Evolutionary conservation across 2,113 vertebrate species (phyloP).

Genomic region (Rhea pennata): DNA sequence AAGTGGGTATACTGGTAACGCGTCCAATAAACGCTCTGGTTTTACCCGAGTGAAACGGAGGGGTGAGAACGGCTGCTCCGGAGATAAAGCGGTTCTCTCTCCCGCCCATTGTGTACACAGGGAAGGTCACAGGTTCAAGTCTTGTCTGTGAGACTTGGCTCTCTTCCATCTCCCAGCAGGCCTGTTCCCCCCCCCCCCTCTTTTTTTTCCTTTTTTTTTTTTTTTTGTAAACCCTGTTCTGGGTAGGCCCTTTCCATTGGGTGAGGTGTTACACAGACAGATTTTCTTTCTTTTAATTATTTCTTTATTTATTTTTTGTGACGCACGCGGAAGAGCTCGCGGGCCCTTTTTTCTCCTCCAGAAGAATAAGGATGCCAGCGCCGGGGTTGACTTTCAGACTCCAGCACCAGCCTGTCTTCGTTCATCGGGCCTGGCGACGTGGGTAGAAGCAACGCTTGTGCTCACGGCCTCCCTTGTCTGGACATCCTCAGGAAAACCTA

Average conservation of each 20-base stretch:
- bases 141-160: conserved; percentile 71
- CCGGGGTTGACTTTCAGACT: not conserved
- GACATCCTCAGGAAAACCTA: conserved; percentile 61
- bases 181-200: conserved; percentile 40
- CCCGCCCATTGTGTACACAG: conserved; percentile 66
- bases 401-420: not conserved
- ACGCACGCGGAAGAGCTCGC: conserved; percentile 41
- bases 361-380: not conserved
- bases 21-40: conserved; percentile 44
- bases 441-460: not conserved
- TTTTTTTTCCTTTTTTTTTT: not conserved
- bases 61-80: conserved; percentile 43
- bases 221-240: not conserved
- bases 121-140: conserved; percentile 81
- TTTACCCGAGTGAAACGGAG: conserved; percentile 43
- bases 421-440: not conserved
- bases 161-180: conserved; percentile 69
- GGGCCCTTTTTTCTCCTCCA: not conserved
- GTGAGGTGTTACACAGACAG: conserved; percentile 47
- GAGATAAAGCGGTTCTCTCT: conserved; percentile 41
- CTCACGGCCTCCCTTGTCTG: not conserved
- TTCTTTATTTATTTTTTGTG: not conserved
- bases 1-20: conserved; percentile 22
- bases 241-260: conserved; percentile 58
- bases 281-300: not conserved